Evolutionary conservation across 2,888 invertebrate species (phyloP).

Genomic region (Operophtera brumata): DNA sequence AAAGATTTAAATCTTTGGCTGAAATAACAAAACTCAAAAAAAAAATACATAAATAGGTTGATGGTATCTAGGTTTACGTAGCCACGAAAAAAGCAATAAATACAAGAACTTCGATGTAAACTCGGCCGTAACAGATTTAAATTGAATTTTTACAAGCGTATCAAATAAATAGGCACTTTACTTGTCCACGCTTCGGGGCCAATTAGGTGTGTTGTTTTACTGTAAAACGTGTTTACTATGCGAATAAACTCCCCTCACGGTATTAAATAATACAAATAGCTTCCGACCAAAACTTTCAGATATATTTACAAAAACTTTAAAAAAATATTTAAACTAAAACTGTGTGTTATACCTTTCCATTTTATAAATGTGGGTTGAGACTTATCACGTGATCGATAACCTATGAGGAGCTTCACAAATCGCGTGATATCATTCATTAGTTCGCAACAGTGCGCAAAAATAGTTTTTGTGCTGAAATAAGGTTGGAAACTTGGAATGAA

Average conservation of each 20-base stretch:
- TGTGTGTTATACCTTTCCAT: background rate
- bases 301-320: background rate
- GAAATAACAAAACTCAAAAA: too few relatives aligned
- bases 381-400: slow-evolving; percentile 24
- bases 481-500: background rate
- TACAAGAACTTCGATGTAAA: slow-evolving; percentile 4
- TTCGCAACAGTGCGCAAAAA: slow-evolving; percentile 24
- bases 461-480: slow-evolving; percentile 15
- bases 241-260: background rate
- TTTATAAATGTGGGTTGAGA: slow-evolving; percentile 3
- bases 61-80: too few relatives aligned
- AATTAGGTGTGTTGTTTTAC: slow-evolving; percentile 13
- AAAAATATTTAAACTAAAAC: background rate
- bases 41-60: too few relatives aligned
- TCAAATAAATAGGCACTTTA: slow-evolving; percentile 13
- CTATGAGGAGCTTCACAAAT: slow-evolving; percentile 28
- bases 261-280: too few relatives aligned
- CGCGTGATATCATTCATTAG: slow-evolving; percentile 38
- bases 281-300: too few relatives aligned
- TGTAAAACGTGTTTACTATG: slow-evolving; percentile 8
- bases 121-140: slow-evolving; percentile 12
- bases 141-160: slow-evolving; percentile 19
- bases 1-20: too few relatives aligned
- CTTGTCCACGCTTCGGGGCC: slow-evolving; percentile 5
- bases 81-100: background rate